Evolutionary conservation across 2,888 invertebrate genomes (phyloP).

Genomic region (Rhorus exstirpatorius): DNA sequence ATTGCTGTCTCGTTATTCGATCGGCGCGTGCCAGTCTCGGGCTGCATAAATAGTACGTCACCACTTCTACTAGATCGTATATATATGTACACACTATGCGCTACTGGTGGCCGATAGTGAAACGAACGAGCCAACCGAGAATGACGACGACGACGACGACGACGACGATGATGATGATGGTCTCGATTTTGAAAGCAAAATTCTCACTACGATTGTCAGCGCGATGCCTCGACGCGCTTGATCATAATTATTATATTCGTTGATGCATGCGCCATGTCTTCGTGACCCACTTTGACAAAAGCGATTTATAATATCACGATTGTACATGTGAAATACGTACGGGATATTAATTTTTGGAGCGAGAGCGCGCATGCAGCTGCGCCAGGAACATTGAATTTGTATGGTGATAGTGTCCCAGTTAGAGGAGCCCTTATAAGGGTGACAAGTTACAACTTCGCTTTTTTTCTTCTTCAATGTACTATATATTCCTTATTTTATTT

Average conservation of each 20-base stretch:
- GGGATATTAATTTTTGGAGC: constrained; percentile 33
- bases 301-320: constrained; percentile 35
- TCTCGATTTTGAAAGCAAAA: constrained; percentile 16
- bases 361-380: constrained; percentile 37
- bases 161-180: no score
- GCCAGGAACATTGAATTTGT: not conserved
- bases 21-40: constrained; percentile 58
- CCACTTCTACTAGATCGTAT: constrained; percentile 22
- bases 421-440: not conserved
- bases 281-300: constrained; percentile 44
- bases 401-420: constrained; percentile 9
- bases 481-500: no score
- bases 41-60: constrained; percentile 32
- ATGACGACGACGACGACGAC: no score
- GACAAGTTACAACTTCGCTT: not conserved
- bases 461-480: not conserved
- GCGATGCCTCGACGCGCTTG: not conserved
- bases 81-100: not conserved
- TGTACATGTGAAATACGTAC: constrained; percentile 6
- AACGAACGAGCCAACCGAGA: constrained; percentile 17
- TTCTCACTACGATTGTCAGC: constrained; percentile 25
- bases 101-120: constrained; percentile 3
- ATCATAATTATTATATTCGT: constrained; percentile 32
- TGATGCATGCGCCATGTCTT: not conserved
- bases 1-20: constrained; percentile 36